A percentile compares a stretch with the other conserved stretches of the same genome.
Evolutionary conservation across 2,888 invertebrate genomes (phyloP).

Genomic region (Sarcophaga rosellei): DNA sequence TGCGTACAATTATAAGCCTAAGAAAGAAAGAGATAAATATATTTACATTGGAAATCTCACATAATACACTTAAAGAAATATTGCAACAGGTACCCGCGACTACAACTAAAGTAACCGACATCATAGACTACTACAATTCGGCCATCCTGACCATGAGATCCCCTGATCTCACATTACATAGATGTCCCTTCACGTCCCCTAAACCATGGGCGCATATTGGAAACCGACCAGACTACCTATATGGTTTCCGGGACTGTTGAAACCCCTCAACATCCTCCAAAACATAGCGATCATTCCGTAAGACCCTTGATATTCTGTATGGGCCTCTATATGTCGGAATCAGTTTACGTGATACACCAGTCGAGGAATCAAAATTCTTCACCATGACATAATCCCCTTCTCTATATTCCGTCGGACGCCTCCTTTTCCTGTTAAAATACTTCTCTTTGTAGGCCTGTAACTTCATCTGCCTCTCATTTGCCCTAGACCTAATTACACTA

Average conservation of each 20-base stretch:
- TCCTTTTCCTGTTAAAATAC: constrained; percentile 4
- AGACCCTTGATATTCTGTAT: constrained; percentile 44
- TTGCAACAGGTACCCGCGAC: too few relatives aligned
- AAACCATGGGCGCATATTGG: too few relatives aligned
- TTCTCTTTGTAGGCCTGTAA: constrained; percentile 17
- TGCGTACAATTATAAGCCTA: too few relatives aligned
- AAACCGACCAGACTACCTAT: not conserved
- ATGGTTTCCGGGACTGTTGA: constrained; percentile 32
- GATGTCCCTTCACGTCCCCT: not conserved
- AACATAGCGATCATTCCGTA: constrained; percentile 45
- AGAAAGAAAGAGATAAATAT: too few relatives aligned
- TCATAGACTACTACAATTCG: too few relatives aligned
- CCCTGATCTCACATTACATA: not conserved
- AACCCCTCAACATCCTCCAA: constrained; percentile 44
- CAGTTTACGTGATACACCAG: constrained; percentile 37
- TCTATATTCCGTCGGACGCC: not conserved
- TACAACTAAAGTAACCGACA: too few relatives aligned
- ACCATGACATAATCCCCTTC: constrained; percentile 40
- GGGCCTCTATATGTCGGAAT: constrained; percentile 50
- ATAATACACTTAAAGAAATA: too few relatives aligned
- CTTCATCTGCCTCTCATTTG: not conserved
- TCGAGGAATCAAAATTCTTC: constrained; percentile 34
- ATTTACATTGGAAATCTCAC: too few relatives aligned
- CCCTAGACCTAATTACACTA: not conserved
- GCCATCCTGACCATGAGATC: too few relatives aligned